Evolutionary conservation across 2,888 invertebrate genomes (phyloP), one percentile per base, ranked within the genome.

Genomic region (Drosophila barbarae): DNA sequence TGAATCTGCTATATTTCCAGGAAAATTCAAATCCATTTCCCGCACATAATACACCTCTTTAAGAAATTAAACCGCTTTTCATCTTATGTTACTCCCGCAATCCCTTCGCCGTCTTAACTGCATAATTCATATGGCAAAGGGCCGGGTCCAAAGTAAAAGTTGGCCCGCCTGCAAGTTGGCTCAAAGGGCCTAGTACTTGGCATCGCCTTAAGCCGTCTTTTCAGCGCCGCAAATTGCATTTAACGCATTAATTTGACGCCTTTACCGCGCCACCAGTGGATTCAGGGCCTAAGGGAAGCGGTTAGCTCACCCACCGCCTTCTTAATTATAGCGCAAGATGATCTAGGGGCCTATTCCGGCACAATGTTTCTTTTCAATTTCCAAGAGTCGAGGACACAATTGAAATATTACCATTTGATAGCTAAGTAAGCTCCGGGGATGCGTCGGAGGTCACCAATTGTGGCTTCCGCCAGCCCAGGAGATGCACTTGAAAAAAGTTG

Each of bases 341-440:
- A 60, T 63, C 60, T 60, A 36, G 30, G 34, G 30, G 12, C 38
- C 15, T 28, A 9, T 34, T 38, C 2, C 32, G 35, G 12, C 21
- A 23, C 53, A 52, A 77, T 74, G 70, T 73, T 75, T 71, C 64
- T 70, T 73, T 78, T 78, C 75, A 73, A 77, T 74, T 76, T 72
- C 39, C 59, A 64, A 59, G 60, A 51, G 59, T 47, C 47, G 52
- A 35, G 60, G 32, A 46, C 68, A 69, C 79, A 78, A 78, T 74
- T 81, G 76, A 74, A 78, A 76, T 78, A 81, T 76, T 74, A 74
- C 35, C 70, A 69, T 73, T 74, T 77, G 78, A 81, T 76, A 78
- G 74, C 71, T 71, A 55, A 46, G 30, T 59, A 34, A 44, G 13
- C 36, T 55, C 36, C 23, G 23, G 44, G 44, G 42, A 54, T 44